A percentile compares a stretch with the other conserved stretches of the same genome.
Evolutionary conservation across 2,113 vertebrate genomes (phyloP).

Genomic region (Nothoprocta pentlandii): DNA sequence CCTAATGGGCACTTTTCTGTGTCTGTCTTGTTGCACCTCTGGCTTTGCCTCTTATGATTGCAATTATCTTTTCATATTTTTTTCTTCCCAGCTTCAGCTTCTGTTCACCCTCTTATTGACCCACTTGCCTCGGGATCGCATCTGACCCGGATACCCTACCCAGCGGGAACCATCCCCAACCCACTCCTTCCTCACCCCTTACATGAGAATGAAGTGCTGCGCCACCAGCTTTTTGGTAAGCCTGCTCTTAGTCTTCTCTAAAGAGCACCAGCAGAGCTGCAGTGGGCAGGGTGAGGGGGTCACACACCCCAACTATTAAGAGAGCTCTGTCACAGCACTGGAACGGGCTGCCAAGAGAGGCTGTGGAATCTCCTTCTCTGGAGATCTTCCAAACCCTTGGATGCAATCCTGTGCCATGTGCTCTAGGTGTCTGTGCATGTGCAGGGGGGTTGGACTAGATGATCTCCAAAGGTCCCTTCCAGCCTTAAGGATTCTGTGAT

Average conservation of each 20-base stretch:
- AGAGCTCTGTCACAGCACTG: neutral
- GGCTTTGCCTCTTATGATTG: neutral
- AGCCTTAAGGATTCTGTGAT: no score
- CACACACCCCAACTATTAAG: neutral
- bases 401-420: no score
- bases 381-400: no score
- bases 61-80: neutral
- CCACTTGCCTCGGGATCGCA: conserved; percentile 95
- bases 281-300: neutral
- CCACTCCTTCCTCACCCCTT: conserved; percentile 97
- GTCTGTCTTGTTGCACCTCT: neutral
- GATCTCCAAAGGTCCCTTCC: no score
- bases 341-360: no score
- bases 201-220: conserved; percentile 98
- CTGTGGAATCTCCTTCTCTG: no score
- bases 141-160: conserved; percentile 96
- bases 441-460: no score
- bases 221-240: conserved; percentile 99
- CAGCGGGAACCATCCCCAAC: conserved; percentile 91
- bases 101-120: conserved; percentile 98
- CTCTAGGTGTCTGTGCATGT: no score
- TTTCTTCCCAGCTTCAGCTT: conserved; percentile 88
- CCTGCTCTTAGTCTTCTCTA: neutral
- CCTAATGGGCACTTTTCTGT: accelerated
- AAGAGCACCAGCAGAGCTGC: neutral